A percentile compares a stretch with the other conserved stretches of the same genome.
Evolutionary conservation across 2,888 invertebrate genomes (phyloP).

Genomic region (Campoletis raptor): DNA sequence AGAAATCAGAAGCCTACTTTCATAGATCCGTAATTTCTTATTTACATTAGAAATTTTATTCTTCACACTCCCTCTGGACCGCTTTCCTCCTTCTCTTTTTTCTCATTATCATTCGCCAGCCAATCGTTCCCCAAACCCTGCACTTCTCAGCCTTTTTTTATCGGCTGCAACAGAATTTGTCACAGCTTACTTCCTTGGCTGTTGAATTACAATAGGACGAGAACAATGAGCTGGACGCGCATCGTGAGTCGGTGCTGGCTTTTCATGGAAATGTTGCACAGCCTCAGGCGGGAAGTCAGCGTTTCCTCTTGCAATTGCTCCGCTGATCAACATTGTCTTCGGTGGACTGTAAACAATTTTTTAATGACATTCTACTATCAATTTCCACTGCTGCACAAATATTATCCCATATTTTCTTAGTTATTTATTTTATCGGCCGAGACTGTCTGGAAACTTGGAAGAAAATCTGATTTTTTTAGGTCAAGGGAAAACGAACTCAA

Average conservation of each 20-base stretch:
- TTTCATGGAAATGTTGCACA: constrained; percentile 93
- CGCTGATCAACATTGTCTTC: constrained; percentile 91
- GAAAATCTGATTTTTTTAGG: no score
- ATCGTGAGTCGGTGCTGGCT: constrained; percentile 89
- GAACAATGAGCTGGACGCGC: constrained; percentile 87
- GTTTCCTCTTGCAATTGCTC: constrained; percentile 92
- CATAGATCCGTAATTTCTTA: constrained; percentile 55
- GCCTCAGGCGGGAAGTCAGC: constrained; percentile 96
- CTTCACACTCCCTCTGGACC: neutral
- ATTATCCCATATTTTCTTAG: neutral
- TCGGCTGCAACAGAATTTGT: neutral
- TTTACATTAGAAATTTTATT: constrained; percentile 61
- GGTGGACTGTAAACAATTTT: constrained; percentile 87
- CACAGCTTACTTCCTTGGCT: constrained; percentile 92
- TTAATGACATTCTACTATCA: neutral
- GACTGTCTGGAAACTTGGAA: no score
- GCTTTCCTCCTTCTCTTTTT: neutral
- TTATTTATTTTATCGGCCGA: no score
- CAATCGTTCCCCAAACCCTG: neutral
- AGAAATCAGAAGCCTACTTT: constrained; percentile 22
- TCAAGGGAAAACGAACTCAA: no score
- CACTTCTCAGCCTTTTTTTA: neutral
- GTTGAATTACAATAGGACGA: constrained; percentile 91
- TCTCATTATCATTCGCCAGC: neutral
- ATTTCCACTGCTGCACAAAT: neutral